Percentiles rank a stretch among this genome's conserved stretches.
phyloP scores from a whole-genome alignment of 2,888 invertebrate species.

The Stramonita haemastoma region DNA sequence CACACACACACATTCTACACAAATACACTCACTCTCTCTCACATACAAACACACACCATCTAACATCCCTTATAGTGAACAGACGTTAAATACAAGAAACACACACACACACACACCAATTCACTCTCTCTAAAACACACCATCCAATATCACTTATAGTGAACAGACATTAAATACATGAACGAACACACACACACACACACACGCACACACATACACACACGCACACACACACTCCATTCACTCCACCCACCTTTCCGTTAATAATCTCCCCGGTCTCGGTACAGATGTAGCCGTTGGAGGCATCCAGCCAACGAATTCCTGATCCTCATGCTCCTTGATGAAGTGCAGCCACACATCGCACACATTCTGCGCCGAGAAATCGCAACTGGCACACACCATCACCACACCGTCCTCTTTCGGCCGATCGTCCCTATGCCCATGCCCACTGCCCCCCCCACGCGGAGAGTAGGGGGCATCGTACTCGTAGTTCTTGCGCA shows the following conservation, averaged over 20 bases:
- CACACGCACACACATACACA: not conserved
- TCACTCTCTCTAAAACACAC: not conserved
- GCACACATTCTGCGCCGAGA: slow-evolving; percentile 38
- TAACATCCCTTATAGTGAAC: no score
- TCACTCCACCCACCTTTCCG: slow-evolving; percentile 29
- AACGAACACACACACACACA: not conserved
- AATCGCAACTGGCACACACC: slow-evolving; percentile 42
- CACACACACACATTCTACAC: slow-evolving; percentile 9
- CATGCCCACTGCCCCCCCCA: not conserved
- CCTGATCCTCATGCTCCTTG: slow-evolving; percentile 34
- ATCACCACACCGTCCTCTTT: slow-evolving; percentile 26
- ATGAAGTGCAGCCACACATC: slow-evolving; percentile 44
- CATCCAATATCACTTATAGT: not conserved
- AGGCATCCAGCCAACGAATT: slow-evolving; percentile 39
- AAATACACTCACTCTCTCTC: slow-evolving; percentile 16
- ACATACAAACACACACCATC: not conserved
- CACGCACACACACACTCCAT: not conserved
- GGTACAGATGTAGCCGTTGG: slow-evolving; percentile 38
- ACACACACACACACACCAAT: not conserved
- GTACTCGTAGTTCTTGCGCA: slow-evolving; percentile 27
- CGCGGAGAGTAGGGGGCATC: slow-evolving; percentile 35
- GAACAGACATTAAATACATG: not conserved
- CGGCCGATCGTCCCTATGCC: not conserved
- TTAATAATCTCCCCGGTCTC: slow-evolving; percentile 41
- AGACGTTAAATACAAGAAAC: no score